Base-by-base conservation (phyloP, 2,113 vertebrate species). In the Sciurus niger region DNA sequence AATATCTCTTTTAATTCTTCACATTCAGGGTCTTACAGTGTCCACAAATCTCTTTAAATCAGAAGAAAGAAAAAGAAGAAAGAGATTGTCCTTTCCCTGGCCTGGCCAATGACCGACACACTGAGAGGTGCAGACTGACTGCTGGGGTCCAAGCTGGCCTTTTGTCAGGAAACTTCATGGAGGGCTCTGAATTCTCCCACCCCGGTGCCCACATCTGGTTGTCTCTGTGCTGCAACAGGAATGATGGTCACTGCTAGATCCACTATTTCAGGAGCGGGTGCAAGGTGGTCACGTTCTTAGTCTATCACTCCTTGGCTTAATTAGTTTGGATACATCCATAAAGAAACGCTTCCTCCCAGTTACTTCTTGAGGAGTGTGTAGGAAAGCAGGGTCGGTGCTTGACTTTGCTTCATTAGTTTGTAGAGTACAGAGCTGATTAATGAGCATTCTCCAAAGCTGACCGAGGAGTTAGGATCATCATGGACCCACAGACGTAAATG, bases 71-170 rank as follows among this genome's bases (percentile, higher is more conserved):
- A 20, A 22, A 76, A 34, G 72, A 22, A 6, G 30, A 46, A 58
- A 58, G 22, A 28, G 18, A 67, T 13, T 0, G 8, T 32, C 4
- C 4, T 87, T 53, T 18, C 16, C 14, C 30, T 13, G 10, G 25
- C 2, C 2, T 8, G 70, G 80, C n/a, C 58, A 6, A 2, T 8
- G 3, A 25, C 2, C 6, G 3, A 1, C 0, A 4, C 2, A 18
- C 2, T 8, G 4, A 17, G 40, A 51, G 63, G 6, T 0, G 0
- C 37, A 13, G 55, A 8, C 7, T 1, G 2, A 8, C 46, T 0
- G 3, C 1, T 0, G 25, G 65, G 67, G 34, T 80, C 67, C 17
- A 12, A 0, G 0, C 17, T 6, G 20, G 7, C 24, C 40, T n/a
- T 60, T 3, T 0, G 28, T 4, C 51, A 30, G 46, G 34, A 25